phyloP scores from a whole-genome alignment of 1,140 invertebrate genomes.

The Euura lappo region DNA sequence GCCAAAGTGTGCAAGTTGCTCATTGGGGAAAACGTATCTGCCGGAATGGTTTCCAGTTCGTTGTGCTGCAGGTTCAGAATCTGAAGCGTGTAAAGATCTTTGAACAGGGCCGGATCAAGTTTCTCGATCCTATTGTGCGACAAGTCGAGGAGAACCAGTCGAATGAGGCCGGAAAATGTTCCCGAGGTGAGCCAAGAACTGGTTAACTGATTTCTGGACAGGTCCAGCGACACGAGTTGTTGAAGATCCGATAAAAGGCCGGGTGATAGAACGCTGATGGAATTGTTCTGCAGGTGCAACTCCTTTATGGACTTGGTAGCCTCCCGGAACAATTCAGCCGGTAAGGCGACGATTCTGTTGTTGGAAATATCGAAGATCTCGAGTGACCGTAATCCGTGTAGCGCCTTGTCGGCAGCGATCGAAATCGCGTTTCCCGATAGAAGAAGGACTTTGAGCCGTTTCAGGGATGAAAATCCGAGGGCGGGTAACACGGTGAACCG shows the following conservation, averaged over 20 bases:
- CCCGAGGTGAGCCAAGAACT: conserved; percentile 81
- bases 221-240: conserved; percentile 83
- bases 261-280: conserved; percentile 79
- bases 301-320: conserved; percentile 79
- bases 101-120: conserved; percentile 81
- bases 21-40: conserved; percentile 79
- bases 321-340: conserved; percentile 83
- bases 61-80: conserved; percentile 83
- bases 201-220: conserved; percentile 86
- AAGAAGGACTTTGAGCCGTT: conserved; percentile 76
- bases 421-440: conserved; percentile 86
- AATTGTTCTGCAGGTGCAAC: conserved; percentile 88
- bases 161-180: conserved; percentile 86
- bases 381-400: conserved; percentile 78
- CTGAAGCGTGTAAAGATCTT: conserved; percentile 82
- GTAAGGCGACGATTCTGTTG: conserved; percentile 86
- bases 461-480: conserved; percentile 78
- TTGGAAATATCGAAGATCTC: conserved; percentile 84
- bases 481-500: conserved; percentile 81
- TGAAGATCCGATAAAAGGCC: conserved; percentile 83
- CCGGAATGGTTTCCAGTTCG: conserved; percentile 75
- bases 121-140: conserved; percentile 83
- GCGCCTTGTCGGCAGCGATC: conserved; percentile 81
- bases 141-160: conserved; percentile 84
- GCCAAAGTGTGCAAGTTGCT: conserved; percentile 84